Base-by-base conservation (phyloP, 1,140 invertebrate genomes). In the Drosophila athabasca region DNA sequence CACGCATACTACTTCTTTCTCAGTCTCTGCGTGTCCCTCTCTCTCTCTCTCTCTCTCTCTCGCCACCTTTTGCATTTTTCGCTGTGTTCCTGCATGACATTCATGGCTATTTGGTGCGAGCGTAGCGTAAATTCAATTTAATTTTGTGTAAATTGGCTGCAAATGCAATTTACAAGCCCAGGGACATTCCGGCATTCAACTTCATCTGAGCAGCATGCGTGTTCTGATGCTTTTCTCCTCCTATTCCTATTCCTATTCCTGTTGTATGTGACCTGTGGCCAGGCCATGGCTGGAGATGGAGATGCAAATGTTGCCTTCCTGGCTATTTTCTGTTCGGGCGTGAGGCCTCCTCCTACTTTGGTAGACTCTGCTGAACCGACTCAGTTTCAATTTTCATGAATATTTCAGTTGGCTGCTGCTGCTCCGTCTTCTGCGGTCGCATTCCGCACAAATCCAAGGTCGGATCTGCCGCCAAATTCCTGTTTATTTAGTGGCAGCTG, bases 121-220 rank as follows among this genome's bases (percentile, higher is more conserved):
- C 80, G 81, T 85, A 76, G 76, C 81, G 81, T 85, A 84, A 84
- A 84, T 85, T 84, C 80, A 84, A 84, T 84, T 84, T 84, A 84
- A 84, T 80, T 84, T 76, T 84, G 81, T 85, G 76, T 85, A 83
- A 83, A 83, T 83, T 83, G 80, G 71, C 81, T 83, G 81, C 72
- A 84, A 84, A 84, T 84, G 81, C 80, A 84, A 84, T 84, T 84
- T 84, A 80, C 81, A 79, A 84, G 81, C 76, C 76, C 57, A 49
- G 58, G 59, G 55, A 35, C 9, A 35, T 8, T 8, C 8, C 31
- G 3, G 9, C 2, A 8, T 35, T 9, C 9, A 35, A 3, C 31
- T 79, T 68, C 50, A 71, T 70, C 58, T 81, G 62, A 60, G 41
- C 61, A 52, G 76, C 22, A 68, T 83, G 69, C 79, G 59, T 81